These are phyloP conservation scores for Clarias fuscus DNA, from an alignment of 2,797 vertebrate species.

Conservation along the genomic window DNA sequence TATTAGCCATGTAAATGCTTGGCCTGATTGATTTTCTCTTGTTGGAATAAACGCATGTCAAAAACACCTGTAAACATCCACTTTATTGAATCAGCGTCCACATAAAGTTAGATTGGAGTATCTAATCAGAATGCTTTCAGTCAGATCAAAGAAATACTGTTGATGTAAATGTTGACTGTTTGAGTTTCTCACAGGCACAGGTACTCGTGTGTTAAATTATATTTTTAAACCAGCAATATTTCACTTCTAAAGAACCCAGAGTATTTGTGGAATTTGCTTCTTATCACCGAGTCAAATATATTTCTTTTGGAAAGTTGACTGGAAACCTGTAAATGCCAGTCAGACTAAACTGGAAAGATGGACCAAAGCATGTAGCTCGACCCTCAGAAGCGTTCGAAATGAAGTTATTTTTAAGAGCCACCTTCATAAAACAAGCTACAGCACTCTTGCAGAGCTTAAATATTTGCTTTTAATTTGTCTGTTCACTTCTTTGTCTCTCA, in stretches of 20 bases:
- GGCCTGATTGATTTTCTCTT: too few species aligned
- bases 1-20: too few species aligned
- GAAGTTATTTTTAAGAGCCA: background rate
- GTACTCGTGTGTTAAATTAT: background rate
- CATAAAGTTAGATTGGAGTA: too few species aligned
- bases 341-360: background rate
- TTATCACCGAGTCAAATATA: background rate
- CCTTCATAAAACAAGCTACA: background rate
- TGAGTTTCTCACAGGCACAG: background rate
- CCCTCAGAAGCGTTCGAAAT: background rate
- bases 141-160: too few species aligned
- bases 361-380: background rate
- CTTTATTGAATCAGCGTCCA: too few species aligned
- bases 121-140: too few species aligned
- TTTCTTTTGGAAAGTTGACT: background rate
- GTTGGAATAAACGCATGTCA: too few species aligned
- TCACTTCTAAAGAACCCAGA: background rate
- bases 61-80: too few species aligned
- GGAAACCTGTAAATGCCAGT: background rate
- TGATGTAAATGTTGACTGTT: too few species aligned
- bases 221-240: background rate
- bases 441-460: slow-evolving; percentile 6
- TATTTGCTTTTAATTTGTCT: slow-evolving; percentile 8
- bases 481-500: background rate
- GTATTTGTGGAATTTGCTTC: background rate